A percentile compares a stretch with the other conserved stretches of the same genome.
phyloP scores from a whole-genome alignment of 2,888 invertebrate genomes.

The Bombylius discolor region DNA sequence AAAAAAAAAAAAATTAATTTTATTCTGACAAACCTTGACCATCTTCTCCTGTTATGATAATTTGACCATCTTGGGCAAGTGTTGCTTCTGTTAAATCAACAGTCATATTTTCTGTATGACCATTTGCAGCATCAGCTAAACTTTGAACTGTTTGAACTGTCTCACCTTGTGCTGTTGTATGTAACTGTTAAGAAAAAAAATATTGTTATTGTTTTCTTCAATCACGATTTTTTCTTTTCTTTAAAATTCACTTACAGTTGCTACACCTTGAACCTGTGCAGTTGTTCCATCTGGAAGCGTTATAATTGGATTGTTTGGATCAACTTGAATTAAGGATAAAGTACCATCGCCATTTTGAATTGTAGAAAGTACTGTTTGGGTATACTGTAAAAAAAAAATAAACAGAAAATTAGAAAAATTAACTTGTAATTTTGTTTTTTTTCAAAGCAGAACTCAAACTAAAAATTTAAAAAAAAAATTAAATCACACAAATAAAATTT shows the following conservation, averaged over 20 bases:
- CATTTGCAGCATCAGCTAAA: slow-evolving; percentile 50
- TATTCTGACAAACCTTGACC: slow-evolving; percentile 52
- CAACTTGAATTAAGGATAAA: slow-evolving; percentile 89
- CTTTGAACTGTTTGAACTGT: slow-evolving; percentile 55
- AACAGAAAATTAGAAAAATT: slow-evolving; percentile 4
- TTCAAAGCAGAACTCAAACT: not conserved
- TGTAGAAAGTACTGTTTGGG: slow-evolving; percentile 84
- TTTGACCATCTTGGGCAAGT: slow-evolving; percentile 83
- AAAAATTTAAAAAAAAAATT: slow-evolving; percentile 2
- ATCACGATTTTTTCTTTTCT: not conserved
- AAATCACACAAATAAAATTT: not conserved
- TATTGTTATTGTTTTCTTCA: too few relatives aligned
- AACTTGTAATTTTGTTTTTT: not conserved
- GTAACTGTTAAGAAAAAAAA: slow-evolving; percentile 38
- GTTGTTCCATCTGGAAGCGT: slow-evolving; percentile 92
- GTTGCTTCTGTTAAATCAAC: slow-evolving; percentile 89
- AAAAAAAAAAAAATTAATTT: not conserved
- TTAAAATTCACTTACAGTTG: slow-evolving; percentile 24
- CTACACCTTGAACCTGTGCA: slow-evolving; percentile 71
- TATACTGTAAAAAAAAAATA: slow-evolving; percentile 45
- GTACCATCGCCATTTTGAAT: slow-evolving; percentile 95
- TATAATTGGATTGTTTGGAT: slow-evolving; percentile 86
- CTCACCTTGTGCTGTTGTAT: slow-evolving; percentile 46
- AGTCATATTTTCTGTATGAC: slow-evolving; percentile 65
- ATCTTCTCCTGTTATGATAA: slow-evolving; percentile 89